Conservation (phyloP, 2,888 invertebrate genomes). For the Latrodectus elegans region DNA sequence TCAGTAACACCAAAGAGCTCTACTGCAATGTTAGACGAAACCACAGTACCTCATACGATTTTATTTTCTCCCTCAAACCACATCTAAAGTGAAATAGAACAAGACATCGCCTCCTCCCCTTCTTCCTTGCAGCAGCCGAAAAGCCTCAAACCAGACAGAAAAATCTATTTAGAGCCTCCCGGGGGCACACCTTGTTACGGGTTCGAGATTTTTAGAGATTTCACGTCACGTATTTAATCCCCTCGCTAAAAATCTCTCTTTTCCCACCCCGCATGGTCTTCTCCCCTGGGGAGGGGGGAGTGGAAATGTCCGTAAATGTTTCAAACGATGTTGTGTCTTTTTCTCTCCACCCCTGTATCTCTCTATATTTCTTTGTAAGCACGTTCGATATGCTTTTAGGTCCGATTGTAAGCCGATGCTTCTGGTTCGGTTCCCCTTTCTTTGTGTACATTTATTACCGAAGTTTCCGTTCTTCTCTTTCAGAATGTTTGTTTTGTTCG, state of each 20-base stretch:
- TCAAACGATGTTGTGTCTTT: constrained; percentile 40
- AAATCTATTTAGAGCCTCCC: constrained; percentile 54
- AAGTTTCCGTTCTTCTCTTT: too few relatives aligned
- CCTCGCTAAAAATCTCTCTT: constrained; percentile 8
- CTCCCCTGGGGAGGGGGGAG: background rate
- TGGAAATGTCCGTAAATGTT: constrained; percentile 52
- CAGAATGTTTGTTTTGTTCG: too few relatives aligned
- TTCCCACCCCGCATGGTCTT: background rate
- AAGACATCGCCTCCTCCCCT: too few relatives aligned
- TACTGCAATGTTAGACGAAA: too few relatives aligned
- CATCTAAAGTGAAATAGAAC: too few relatives aligned
- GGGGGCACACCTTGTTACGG: constrained; percentile 12
- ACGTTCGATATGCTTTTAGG: constrained; percentile 39
- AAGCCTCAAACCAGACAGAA: constrained; percentile 38
- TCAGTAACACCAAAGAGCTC: too few relatives aligned
- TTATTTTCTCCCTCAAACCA: too few relatives aligned
- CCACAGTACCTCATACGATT: too few relatives aligned
- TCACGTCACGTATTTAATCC: constrained; percentile 66
- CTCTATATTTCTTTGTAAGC: constrained; percentile 16
- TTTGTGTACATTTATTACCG: too few relatives aligned
- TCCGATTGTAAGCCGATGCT: constrained; percentile 19
- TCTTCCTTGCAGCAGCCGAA: constrained; percentile 1
- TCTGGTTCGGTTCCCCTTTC: background rate
- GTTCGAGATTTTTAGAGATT: constrained; percentile 44
- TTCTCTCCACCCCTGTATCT: too few relatives aligned